Base-by-base conservation (phyloP, 2,888 invertebrate genomes). In the Metopia argyrocephala region DNA sequence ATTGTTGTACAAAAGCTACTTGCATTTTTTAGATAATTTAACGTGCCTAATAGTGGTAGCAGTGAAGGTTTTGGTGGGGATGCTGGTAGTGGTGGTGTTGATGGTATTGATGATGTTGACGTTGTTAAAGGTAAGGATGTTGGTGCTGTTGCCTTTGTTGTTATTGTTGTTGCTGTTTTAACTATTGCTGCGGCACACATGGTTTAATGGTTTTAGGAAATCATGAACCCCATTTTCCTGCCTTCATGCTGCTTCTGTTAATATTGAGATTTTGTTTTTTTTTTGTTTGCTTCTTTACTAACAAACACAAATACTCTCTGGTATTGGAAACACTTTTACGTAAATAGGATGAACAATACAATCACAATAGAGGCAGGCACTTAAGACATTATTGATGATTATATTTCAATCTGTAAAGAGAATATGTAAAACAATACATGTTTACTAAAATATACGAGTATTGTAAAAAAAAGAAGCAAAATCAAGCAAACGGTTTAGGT, bases 1-100 rank as follows among this genome's bases (percentile, higher is more conserved):
- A 20, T 54, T 20, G 50, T 46, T 20, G 27, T 70, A 61, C 48
- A 65, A 70, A 52, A 62, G 9, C 61, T 50, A 62, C 79, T 79
- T 79, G 76, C 65, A 68, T 68, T 50, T 52, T 76, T 59, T 23
- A 70, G 59, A 79, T 66, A 59, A 66, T 79, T 70, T 66, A 79
- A 62, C 50, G 62, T 23, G 54, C 69, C 23, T 38, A 38, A 15
- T 38, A 38, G 38, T 38, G 15, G 38, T 15, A 15, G 38, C 15
- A 38, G 38, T 38, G 38, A 38, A 12, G 38, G 38, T 38, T 12
- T 48, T 20, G 48, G 20, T 18, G 48, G 46, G 15, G 27, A 31
- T 76, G 69, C 31, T 48, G n/a, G n/a, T 38, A 38, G 38, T 38
- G 15, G 38, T 15, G 38, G 38, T 38, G 15, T 9, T 38, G 38